Base-by-base conservation (phyloP, 2,797 vertebrate genomes). In the Scolopax rusticola region DNA sequence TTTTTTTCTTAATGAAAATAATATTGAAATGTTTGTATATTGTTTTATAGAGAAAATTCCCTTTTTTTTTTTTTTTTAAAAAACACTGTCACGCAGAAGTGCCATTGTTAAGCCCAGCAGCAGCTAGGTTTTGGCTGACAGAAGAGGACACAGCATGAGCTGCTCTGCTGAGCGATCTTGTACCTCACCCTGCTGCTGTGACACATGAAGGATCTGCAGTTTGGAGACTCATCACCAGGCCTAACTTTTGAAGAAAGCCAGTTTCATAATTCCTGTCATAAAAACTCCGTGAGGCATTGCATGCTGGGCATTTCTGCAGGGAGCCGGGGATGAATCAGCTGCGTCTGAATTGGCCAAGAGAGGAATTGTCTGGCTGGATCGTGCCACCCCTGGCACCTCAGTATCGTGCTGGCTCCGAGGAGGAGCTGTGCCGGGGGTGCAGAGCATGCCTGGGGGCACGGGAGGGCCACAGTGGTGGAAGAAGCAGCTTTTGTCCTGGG, bases 371-470 rank as follows among this genome's bases (percentile, higher is more conserved):
- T 50, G 48, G 27, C 41, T 57, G 25, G 57, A 67, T 38, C 0
- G 0, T 9, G 16, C 36, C 36, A 11, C 30, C 21, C 17, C 61
- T 59, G 2, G 1, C 0, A 6, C 28, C 23, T 69, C n/a, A 56
- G 63, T 38, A 33, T 20, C 3, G 33, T 4, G 1, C 20, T 60
- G 50, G 19, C 53, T 80, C 25, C 1, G 1, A 30, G 43, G 1
- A 30, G 43, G 73, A 91, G 43, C 73, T 69, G 12, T 78, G 65
- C 25, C 14, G 7, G 20, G 32, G 6, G 38, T 57, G 40, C 23
- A 32, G 57, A 57, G 45, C 6, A 4, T 3, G 13, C 10, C 19
- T 12, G 5, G 6, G 19, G 5, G 13, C 21, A 41, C 0, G 1
- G 43, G 25, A 54, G 57, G 12, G 21, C 25, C 23, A 4, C 0